Base-by-base conservation (phyloP, 2,113 vertebrate species). In the Tor tambroides region DNA sequence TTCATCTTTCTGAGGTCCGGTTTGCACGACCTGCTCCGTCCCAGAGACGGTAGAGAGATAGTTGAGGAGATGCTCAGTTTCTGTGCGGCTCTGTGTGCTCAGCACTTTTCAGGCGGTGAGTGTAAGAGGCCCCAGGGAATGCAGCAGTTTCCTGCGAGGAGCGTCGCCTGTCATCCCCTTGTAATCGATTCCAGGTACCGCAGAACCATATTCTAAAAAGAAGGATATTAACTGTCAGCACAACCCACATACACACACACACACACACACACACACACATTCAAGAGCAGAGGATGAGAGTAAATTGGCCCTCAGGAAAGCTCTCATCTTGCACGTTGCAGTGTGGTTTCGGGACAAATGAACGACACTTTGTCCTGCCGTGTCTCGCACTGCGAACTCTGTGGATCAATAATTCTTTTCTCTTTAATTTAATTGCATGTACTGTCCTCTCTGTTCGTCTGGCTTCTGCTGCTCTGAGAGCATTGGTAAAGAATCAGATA, bases 161-260 rank as follows among this genome's bases (percentile, higher is more conserved):
- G 78, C 80, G 84, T 87, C 82, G 51, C 77, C 85, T 86, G 79
- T 87, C n/a, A 63, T 86, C 74, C 86, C 72, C 28, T 85, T 84
- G 81, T 87, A 88, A 89, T 90, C 85, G 85, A 91, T 91, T 85
- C 61, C 83, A 88, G 65, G 86, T 88, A 89, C 87, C 35, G 69
- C 86, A 89, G 79, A 87, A 28, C 79, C 35, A 61, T 86, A 86
- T 87, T 56, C 80, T 75, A 82, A 84, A 88, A 80, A 87, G 80
- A 54, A 86, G 81, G 78, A 86, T 82, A 87, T 88, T 85, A 84
- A 80, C 65, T 56, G 43, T 80, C 88, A 84, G 72, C 63, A 83
- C 74, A 59, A 85, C 54, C 67, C 77, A 54, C 87, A 86, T 56
- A 71, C 59, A 59, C 19, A 51, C 80, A 86, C 71, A 83, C 61